Evolutionary conservation across 1,140 invertebrate genomes (phyloP).

Genomic region (Pseudomyrmex pallidus): DNA sequence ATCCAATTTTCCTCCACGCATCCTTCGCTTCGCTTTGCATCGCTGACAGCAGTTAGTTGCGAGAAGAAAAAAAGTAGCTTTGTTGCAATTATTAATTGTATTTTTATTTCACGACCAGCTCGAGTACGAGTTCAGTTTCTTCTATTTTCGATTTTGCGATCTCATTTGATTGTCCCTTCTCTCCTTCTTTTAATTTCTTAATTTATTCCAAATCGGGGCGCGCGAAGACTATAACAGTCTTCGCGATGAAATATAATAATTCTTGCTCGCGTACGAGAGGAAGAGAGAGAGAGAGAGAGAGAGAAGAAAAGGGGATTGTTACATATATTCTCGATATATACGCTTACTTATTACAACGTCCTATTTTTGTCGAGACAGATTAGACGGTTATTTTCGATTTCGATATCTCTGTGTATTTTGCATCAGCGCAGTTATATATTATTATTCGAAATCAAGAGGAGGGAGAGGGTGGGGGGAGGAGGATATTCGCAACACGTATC

Average conservation of each 20-base stretch:
- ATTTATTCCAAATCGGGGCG: not conserved
- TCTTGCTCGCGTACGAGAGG: not conserved
- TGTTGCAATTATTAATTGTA: too few species aligned
- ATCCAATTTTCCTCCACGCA: too few species aligned
- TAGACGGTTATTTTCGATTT: constrained; percentile 34
- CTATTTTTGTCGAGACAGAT: constrained; percentile 24
- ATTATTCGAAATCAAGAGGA: constrained; percentile 18
- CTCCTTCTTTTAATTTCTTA: not conserved
- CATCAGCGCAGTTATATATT: constrained; percentile 50
- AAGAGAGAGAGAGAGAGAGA: not conserved
- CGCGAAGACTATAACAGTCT: not conserved
- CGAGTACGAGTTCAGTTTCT: not conserved
- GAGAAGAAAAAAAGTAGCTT: too few species aligned
- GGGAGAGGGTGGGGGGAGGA: too few species aligned
- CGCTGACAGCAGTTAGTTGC: too few species aligned
- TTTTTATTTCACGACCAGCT: too few species aligned
- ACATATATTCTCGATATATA: not conserved
- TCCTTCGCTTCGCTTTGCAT: too few species aligned
- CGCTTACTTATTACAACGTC: not conserved
- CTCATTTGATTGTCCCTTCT: not conserved
- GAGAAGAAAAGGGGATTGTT: not conserved
- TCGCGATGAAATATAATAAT: not conserved
- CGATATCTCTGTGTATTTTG: constrained; percentile 35
- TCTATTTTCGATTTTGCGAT: not conserved
- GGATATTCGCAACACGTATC: constrained; percentile 57